Conservation (phyloP, 2,797 vertebrate genomes). For the Sparus aurata region DNA sequence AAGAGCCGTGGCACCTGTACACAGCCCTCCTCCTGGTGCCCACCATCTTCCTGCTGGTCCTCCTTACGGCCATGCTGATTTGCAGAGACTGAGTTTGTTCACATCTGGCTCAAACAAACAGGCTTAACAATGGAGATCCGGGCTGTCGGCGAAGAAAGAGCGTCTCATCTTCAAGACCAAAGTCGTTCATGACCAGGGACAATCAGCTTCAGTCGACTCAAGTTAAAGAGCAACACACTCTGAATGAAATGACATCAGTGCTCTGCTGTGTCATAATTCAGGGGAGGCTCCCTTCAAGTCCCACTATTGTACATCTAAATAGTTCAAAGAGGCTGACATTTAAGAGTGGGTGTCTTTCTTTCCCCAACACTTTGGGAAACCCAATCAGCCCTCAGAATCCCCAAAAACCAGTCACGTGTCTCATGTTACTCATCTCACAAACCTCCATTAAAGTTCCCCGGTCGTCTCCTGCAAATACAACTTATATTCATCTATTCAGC, state of each 20-base stretch:
- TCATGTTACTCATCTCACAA: neutral
- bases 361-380: neutral
- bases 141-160: neutral
- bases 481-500: too few relatives aligned
- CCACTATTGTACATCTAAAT: neutral
- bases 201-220: neutral
- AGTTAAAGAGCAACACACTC: neutral
- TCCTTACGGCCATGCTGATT: slow-evolving; percentile 5
- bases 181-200: neutral
- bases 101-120: neutral
- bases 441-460: neutral
- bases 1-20: slow-evolving; percentile 73
- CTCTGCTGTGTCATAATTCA: too few relatives aligned
- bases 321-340: neutral
- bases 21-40: slow-evolving; percentile 55
- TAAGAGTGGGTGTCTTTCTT: too few relatives aligned
- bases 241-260: neutral
- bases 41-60: slow-evolving; percentile 31
- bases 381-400: neutral
- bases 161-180: neutral
- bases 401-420: neutral
- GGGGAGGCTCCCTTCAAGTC: neutral
- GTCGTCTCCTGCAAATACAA: too few relatives aligned
- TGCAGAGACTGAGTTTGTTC: neutral
- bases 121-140: neutral